Percentiles rank a stretch among this genome's conserved stretches.
These are phyloP conservation scores for Coregonus ussuriensis DNA, from an alignment of 2,797 vertebrate genomes.

Conservation along the genomic window DNA sequence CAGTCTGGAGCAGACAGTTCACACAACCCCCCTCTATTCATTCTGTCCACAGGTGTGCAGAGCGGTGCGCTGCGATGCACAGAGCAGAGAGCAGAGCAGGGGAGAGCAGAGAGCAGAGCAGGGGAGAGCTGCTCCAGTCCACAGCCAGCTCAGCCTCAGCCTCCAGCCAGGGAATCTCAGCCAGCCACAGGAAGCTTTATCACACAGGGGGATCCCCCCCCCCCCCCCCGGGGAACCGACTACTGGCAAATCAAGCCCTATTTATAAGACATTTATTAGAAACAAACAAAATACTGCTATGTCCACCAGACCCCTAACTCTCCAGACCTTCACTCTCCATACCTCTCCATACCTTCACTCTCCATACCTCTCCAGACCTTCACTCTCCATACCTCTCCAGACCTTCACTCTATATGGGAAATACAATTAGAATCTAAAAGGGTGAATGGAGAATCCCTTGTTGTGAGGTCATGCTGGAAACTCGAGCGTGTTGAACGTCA, in stretches of 20 bases:
- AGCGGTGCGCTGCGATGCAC: constrained; percentile 53
- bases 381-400: constrained; percentile 19
- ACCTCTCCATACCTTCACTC: too few species aligned
- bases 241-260: constrained; percentile 67
- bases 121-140: constrained; percentile 64
- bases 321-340: constrained; percentile 18
- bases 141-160: constrained; percentile 84
- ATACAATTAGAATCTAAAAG: constrained; percentile 38
- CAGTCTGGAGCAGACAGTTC: constrained; percentile 91
- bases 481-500: constrained; percentile 21
- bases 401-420: constrained; percentile 27
- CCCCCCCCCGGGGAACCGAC: constrained; percentile 59
- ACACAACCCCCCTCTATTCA: constrained; percentile 89
- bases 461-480: constrained; percentile 48
- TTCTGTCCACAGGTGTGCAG: constrained; percentile 97
- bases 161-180: constrained; percentile 76
- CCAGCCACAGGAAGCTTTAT: constrained; percentile 79
- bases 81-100: neutral
- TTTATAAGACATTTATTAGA: constrained; percentile 52
- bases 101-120: neutral
- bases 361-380: too few species aligned
- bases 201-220: constrained; percentile 77
- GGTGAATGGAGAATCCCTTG: constrained; percentile 39
- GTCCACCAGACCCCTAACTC: constrained; percentile 36
- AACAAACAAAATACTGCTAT: constrained; percentile 45